A percentile compares a stretch with the other conserved stretches of the same genome.
These are phyloP conservation scores for Podilymbus podiceps DNA, from an alignment of 2,113 vertebrate species.

Conservation along the genomic window DNA sequence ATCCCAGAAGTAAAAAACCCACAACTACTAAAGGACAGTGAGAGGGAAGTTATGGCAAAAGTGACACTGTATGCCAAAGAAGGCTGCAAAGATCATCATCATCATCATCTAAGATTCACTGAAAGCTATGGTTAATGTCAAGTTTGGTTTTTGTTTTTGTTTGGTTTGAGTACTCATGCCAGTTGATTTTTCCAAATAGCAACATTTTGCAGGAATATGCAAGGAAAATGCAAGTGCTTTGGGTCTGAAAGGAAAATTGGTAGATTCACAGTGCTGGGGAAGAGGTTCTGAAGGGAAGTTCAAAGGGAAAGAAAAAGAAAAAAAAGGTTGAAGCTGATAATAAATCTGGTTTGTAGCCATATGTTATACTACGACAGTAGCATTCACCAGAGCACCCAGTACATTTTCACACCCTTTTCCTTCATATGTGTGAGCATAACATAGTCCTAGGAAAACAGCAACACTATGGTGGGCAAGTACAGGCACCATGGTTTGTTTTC, in stretches of 20 bases:
- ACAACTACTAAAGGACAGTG: neutral
- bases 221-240: neutral
- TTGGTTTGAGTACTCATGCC: neutral
- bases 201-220: neutral
- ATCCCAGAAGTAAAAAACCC: neutral
- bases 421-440: neutral
- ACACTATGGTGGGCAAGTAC: neutral
- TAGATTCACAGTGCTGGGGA: neutral
- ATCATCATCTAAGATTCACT: neutral
- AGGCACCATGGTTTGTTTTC: neutral
- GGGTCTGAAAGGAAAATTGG: neutral
- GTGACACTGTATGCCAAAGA: neutral
- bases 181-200: neutral
- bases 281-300: neutral
- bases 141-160: neutral
- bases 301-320: neutral
- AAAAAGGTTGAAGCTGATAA: neutral
- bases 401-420: neutral
- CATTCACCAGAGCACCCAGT: neutral
- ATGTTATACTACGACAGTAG: neutral
- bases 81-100: neutral
- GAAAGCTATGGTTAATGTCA: neutral
- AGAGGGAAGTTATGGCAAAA: neutral
- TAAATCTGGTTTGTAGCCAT: neutral
- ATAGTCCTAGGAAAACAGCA: neutral